Base-by-base conservation (phyloP, 2,888 invertebrate genomes). In the Ennomos erosarius region DNA sequence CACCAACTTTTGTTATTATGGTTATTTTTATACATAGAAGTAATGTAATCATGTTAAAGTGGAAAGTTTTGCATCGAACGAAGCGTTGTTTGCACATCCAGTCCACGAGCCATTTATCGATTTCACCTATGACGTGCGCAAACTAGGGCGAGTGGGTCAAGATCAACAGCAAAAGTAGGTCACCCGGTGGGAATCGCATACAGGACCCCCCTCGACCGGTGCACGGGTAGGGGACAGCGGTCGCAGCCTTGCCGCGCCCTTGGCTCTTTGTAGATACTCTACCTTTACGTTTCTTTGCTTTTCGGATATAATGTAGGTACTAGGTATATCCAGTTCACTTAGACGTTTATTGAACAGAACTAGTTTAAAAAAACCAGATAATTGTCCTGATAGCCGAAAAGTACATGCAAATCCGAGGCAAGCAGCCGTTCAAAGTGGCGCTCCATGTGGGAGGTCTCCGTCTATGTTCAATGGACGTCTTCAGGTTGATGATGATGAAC, bases 101-200 rank as follows among this genome's bases (percentile, higher is more conserved):
- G 46, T 59, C 37, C 39, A 51, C 53, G 66, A 62, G 52, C 64
- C 60, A 45, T 40, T 26, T 55, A 59, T 63, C 53, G 38, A 54
- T 65, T 53, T 43, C 35, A 57, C 45, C 53, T 62, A 48, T 68
- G 66, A 70, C 64, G 62, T 59, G 58, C 49, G 43, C 45, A 53
- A 71, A 63, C 64, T 68, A 67, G 74, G 69, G 51, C 65, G 52
- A 65, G 57, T 70, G 70, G 87, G 88, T 88, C 89, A 90, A 84
- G 88, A 84, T 84, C 88, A 84, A 70, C 59, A 65, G 59, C 58
- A 70, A 66, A 88, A 83, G 81, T 88, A 70, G 89, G 88, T 85
- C 87, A 82, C 81, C 85, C 86, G 81, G 75, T 73, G 71, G 78
- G 84, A 79, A 78, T 80, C 75, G 78, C 78, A 78, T 79, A 76